Evolutionary conservation across 2,888 invertebrate genomes (phyloP), one percentile per base, ranked within the genome.

Genomic region (Drosophila planitibia): DNA sequence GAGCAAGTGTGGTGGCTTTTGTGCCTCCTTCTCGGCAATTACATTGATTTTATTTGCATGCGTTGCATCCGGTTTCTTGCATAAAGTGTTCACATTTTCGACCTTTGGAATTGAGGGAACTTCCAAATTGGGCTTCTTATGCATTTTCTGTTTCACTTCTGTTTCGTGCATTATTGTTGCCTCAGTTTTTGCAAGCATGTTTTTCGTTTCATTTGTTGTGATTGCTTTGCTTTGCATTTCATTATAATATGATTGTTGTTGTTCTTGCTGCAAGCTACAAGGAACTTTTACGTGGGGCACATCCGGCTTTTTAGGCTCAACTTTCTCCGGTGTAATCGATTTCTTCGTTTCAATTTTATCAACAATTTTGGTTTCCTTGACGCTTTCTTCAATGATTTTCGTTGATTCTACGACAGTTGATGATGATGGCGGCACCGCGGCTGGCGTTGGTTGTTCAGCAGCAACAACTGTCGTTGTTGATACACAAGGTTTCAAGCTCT

Each of bases 1-100:
- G 28, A 92, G 77, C 28, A 88, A 80, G 22, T 80, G 84, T 6
- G 76, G 49, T 22, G 77, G 33, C 16, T 83, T 79, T 10, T 62
- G 52, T 3, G 51, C 16, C 6, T 82, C 89, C 41, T 81, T 88
- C 14, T 86, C 86, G 0, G 57, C 16, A 9, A 39, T 52, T 1
- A 54, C 37, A n/a, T 77, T 80, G 16, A 70, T 44, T 61, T 84
- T 77, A 51, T 60, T 64, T 10, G 58, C 4, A 54, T 64, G 61
- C 14, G 53, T 41, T 41, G 30, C 51, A 4, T 85, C 90, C 1
- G 53, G 60, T 51, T 79, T 88, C 28, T 74, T 88, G 12, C 63
- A 76, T 4, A 57, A 16, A 25, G 44, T 63, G n/a, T 44, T 70
- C 1, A 62, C 30, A 1, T 54, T 37, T 30, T 88, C 85, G 0